A percentile compares a stretch with the other conserved stretches of the same genome.
phyloP scores from a whole-genome alignment of 1,140 invertebrate genomes.

The Atta texana region DNA sequence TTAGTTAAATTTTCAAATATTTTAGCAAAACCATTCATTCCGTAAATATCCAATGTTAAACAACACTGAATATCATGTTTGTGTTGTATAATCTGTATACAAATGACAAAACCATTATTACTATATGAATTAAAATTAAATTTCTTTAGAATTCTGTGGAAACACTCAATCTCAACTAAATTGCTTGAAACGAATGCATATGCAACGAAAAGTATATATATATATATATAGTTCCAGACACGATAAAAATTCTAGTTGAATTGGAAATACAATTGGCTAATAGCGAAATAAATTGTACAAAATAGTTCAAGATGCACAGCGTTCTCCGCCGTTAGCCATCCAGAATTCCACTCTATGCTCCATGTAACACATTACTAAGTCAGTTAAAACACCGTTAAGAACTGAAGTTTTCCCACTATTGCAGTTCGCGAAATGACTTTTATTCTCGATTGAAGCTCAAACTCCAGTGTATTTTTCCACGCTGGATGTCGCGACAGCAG shows the following conservation, averaged over 20 bases:
- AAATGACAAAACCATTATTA: not conserved
- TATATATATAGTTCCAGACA: not conserved
- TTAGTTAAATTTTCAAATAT: too few species aligned
- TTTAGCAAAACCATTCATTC: too few species aligned
- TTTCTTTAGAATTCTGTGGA: not conserved
- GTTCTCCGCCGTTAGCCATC: not conserved
- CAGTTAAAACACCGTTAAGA: conserved; percentile 30
- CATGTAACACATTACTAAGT: conserved; percentile 33
- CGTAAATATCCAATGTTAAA: not conserved
- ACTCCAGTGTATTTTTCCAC: conserved; percentile 34
- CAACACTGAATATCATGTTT: not conserved
- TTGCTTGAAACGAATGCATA: not conserved
- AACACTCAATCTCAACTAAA: not conserved
- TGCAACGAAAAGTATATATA: not conserved
- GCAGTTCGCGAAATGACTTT: conserved; percentile 27
- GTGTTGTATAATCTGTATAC: not conserved
- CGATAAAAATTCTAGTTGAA: conserved; percentile 4
- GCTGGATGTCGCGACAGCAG: conserved; percentile 26
- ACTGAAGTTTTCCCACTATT: conserved; percentile 7
- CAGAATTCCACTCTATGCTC: conserved; percentile 12
- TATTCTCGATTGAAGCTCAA: conserved; percentile 27
- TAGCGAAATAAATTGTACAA: conserved; percentile 16
- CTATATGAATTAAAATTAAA: not conserved
- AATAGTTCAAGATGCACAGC: not conserved
- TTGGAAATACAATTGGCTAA: conserved; percentile 17